Evolutionary conservation across 2,888 invertebrate species (phyloP).

Genomic region (Laothoe populi): DNA sequence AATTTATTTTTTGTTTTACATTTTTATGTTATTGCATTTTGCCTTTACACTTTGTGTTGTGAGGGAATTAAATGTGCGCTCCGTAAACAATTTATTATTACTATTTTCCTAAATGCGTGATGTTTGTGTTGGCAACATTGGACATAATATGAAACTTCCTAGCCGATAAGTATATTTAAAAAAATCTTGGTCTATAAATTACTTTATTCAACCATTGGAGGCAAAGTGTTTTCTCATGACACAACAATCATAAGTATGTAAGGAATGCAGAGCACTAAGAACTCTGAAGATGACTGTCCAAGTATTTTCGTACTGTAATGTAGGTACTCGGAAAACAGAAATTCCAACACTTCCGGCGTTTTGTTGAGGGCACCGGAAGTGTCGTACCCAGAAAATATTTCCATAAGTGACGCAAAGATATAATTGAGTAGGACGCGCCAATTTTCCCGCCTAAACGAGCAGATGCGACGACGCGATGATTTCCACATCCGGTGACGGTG

Average conservation of each 20-base stretch:
- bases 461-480: neutral
- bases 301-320: neutral
- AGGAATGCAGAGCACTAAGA: neutral
- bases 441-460: neutral
- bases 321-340: neutral
- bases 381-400: neutral
- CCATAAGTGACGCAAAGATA: neutral
- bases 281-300: neutral
- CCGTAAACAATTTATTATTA: too few relatives aligned
- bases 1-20: too few relatives aligned
- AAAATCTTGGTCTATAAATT: too few relatives aligned
- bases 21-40: too few relatives aligned
- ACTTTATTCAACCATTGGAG: too few relatives aligned
- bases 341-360: constrained; percentile 1
- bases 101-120: too few relatives aligned
- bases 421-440: neutral
- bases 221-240: too few relatives aligned
- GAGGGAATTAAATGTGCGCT: too few relatives aligned
- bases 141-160: too few relatives aligned
- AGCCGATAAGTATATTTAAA: too few relatives aligned
- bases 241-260: neutral
- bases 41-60: too few relatives aligned
- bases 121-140: too few relatives aligned
- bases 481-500: constrained; percentile 1
- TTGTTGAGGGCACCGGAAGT: constrained; percentile 3